Evolutionary conservation across 2,113 vertebrate genomes (phyloP).

Genomic region (Grammomys dolichurus): DNA sequence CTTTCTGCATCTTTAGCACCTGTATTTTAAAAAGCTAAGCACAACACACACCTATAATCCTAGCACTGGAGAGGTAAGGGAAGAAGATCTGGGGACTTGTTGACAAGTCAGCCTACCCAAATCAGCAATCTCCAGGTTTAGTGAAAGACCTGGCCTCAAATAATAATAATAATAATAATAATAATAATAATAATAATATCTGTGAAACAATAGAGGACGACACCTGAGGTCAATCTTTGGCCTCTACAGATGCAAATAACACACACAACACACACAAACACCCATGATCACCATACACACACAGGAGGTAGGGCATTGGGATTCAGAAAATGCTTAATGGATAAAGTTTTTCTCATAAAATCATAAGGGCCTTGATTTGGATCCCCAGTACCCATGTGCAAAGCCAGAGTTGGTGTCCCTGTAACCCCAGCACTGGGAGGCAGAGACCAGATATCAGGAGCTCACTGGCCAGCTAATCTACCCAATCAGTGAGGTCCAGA

Average conservation of each 20-base stretch:
- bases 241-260: background rate
- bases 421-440: background rate
- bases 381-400: background rate
- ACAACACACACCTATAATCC: background rate
- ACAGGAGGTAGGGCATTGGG: background rate
- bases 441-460: background rate
- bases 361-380: background rate
- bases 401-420: background rate
- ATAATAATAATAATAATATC: background rate
- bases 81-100: background rate
- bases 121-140: background rate
- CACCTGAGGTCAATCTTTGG: background rate
- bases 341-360: background rate
- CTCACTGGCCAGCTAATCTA: background rate
- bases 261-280: background rate
- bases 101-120: background rate
- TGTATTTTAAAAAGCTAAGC: background rate
- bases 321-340: background rate
- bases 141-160: background rate
- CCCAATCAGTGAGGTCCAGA: background rate
- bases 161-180: background rate
- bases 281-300: background rate
- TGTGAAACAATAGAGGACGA: background rate
- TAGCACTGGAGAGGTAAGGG: background rate
- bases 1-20: background rate